These are phyloP conservation scores for Rhingia rostrata DNA, from an alignment of 2,888 invertebrate genomes.

Conservation along the genomic window DNA sequence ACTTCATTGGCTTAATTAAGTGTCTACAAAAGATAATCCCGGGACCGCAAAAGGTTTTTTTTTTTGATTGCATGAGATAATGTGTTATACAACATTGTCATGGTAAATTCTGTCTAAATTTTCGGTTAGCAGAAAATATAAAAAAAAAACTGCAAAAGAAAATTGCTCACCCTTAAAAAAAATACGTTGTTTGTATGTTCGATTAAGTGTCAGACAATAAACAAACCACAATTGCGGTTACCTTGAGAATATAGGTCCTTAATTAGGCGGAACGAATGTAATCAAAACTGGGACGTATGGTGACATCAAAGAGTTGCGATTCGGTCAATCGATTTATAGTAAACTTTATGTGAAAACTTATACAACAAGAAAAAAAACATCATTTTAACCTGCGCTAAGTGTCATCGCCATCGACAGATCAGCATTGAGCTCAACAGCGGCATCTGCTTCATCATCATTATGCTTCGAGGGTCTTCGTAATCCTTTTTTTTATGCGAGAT, in stretches of 20 bases:
- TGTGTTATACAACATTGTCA: conserved; percentile 12
- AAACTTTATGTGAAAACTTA: background rate
- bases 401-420: conserved; percentile 17
- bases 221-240: conserved; percentile 45
- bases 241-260: background rate
- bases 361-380: conserved; percentile 5
- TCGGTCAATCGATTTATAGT: background rate
- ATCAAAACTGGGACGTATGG: conserved; percentile 1
- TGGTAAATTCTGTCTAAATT: conserved; percentile 12
- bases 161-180: background rate
- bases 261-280: conserved; percentile 14
- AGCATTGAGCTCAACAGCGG: conserved; percentile 15
- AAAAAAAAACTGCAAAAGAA: background rate
- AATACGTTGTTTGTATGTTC: background rate
- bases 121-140: background rate
- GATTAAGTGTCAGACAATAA: conserved; percentile 7
- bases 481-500: conserved; percentile 8
- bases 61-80: conserved; percentile 18
- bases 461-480: background rate
- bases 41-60: conserved; percentile 19
- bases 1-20: no score
- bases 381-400: conserved; percentile 31
- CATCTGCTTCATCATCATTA: conserved; percentile 33
- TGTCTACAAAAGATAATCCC: conserved; percentile 16
- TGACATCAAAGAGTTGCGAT: background rate